These are phyloP conservation scores for Bathybates hornii DNA, from an alignment of 2,113 vertebrate species.

Conservation along the genomic window DNA sequence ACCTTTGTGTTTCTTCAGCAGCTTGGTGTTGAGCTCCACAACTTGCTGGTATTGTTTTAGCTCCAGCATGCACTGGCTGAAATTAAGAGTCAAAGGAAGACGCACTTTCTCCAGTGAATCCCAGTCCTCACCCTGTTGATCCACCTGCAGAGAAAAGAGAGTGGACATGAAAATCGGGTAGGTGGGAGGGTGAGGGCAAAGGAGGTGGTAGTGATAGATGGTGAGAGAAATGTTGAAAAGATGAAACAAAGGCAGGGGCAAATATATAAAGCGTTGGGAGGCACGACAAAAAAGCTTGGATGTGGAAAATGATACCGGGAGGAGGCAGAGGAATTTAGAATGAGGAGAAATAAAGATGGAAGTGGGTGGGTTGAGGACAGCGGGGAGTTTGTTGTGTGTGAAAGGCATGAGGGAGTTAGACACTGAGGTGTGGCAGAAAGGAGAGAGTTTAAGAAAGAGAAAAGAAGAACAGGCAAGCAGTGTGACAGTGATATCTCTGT, in stretches of 20 bases:
- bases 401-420: neutral
- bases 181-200: neutral
- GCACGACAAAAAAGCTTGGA: neutral
- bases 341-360: neutral
- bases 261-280: neutral
- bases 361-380: neutral
- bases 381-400: neutral
- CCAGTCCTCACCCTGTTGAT: conserved; percentile 79
- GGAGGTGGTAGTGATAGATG: neutral
- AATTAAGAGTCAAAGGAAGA: conserved; percentile 84
- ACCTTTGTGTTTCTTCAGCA: conserved; percentile 85
- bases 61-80: conserved; percentile 89
- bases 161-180: neutral
- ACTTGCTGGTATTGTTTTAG: conserved; percentile 81
- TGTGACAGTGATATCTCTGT: conserved; percentile 41
- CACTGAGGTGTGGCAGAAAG: conserved; percentile 6
- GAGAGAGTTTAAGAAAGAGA: conserved; percentile 9
- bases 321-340: neutral
- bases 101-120: conserved; percentile 85
- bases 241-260: neutral
- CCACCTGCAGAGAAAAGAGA: conserved; percentile 68
- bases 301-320: neutral
- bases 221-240: neutral
- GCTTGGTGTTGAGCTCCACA: conserved; percentile 80
- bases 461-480: neutral